Evolutionary conservation across 2,888 invertebrate species (phyloP).

Genomic region (Scaptomyza parva): DNA sequence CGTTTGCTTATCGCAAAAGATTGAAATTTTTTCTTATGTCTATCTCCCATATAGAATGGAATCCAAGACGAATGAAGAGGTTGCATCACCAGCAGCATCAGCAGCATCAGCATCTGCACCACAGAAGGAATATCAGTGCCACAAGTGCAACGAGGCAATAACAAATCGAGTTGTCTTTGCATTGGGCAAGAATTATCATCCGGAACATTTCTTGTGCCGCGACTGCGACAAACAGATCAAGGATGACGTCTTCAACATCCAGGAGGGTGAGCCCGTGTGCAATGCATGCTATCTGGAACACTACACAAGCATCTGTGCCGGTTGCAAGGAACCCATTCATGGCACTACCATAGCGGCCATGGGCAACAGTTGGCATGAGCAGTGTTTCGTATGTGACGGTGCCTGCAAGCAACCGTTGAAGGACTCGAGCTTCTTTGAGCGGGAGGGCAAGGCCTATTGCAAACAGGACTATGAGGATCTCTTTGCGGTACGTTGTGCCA

Average conservation of each 20-base stretch:
- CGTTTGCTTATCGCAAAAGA: neutral
- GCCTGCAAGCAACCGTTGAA: conserved; percentile 93
- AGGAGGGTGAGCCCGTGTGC: conserved; percentile 93
- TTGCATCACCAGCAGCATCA: conserved; percentile 21
- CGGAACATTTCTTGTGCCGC: conserved; percentile 96
- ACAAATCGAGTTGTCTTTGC: conserved; percentile 91
- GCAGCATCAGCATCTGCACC: conserved; percentile 41
- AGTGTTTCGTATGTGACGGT: conserved; percentile 93
- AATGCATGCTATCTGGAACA: conserved; percentile 93
- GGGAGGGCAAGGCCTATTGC: conserved; percentile 93
- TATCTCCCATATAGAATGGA: conserved; percentile 24
- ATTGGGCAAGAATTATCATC: conserved; percentile 95
- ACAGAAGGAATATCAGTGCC: conserved; percentile 60
- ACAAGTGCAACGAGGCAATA: conserved; percentile 76
- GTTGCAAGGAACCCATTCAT: conserved; percentile 93
- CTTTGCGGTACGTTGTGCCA: conserved; percentile 94
- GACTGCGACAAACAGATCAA: conserved; percentile 95
- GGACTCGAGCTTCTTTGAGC: conserved; percentile 94
- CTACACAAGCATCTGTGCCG: conserved; percentile 95
- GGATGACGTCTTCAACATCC: conserved; percentile 93
- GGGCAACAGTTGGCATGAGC: conserved; percentile 94
- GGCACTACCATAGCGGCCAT: conserved; percentile 95
- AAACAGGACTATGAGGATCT: conserved; percentile 92
- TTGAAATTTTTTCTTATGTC: neutral
- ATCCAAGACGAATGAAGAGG: conserved; percentile 40